Base-by-base conservation (phyloP, 2,113 vertebrate genomes). In the Rhinolophus sinicus region DNA sequence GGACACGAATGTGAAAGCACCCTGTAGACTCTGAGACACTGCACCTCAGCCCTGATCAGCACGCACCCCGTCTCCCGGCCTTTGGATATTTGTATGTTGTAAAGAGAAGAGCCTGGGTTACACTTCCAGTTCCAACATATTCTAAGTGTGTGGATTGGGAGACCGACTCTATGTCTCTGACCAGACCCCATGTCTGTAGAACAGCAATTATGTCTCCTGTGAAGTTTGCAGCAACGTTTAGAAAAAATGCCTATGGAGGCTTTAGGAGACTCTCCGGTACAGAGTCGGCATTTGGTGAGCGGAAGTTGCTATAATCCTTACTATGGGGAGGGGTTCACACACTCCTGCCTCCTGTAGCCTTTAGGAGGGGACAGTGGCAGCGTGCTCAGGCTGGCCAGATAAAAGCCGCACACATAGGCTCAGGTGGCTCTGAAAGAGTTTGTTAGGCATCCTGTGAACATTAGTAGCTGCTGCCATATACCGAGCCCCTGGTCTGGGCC, bases 21-120 rank as follows among this genome's bases (percentile, higher is more conserved):
- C 18, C 8, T 8, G 26, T 22, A 24, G 54, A 5, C 47, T 47
- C 81, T 14, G 30, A 72, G 40, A 33, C 5, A 7, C 6, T 1
- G 35, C 2, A 0, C 15, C 60, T 28, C 11, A 33, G 56, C 8
- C 40, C 0, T 16, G n/a, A 8, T 4, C 84, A 65, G 2, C 0
- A 0, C 0, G 19, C 60, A 11, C 0, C 0, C 4, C 18, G 12
- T 18, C 33, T 54, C n/a, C 1, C 0, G 0, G 24, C 21, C 30
- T 38, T 28, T 8, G 19, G 24, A 18, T 54, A 38, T n/a, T 16
- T 30, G 11, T 15, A 5, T 52, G 77, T 80, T 69, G 12, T 21
- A 58, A 69, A 70, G 38, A 84, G 33, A 70, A 58, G 13, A 22
- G 15, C 35, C 47, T 54, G 16, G 2, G 9, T 44, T 50, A 30